Conservation (phyloP, 1,140 invertebrate genomes). For the Papilio aristodemus region DNA sequence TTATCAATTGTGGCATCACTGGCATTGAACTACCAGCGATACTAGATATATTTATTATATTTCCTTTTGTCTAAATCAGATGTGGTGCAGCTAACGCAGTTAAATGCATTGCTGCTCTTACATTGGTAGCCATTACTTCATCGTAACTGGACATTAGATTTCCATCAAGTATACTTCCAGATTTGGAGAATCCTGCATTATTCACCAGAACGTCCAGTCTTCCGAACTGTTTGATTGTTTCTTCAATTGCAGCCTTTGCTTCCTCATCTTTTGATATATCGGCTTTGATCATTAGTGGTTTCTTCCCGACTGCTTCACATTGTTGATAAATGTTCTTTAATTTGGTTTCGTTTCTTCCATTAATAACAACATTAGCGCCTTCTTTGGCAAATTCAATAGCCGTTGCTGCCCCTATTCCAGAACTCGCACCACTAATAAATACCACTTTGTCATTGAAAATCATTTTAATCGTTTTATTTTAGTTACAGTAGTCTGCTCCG, state of each 20-base stretch:
- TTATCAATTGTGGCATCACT: no score
- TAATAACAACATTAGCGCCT: background rate
- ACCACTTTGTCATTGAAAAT: background rate
- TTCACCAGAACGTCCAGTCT: constrained; percentile 1
- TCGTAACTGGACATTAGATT: background rate
- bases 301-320: background rate
- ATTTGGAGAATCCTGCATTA: background rate
- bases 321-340: background rate
- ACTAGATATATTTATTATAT: constrained; percentile 5
- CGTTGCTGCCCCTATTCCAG: background rate
- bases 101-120: background rate
- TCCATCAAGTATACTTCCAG: background rate
- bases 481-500: background rate
- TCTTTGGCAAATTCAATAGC: background rate
- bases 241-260: background rate
- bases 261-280: constrained; percentile 8
- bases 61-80: background rate
- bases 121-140: background rate
- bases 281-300: background rate
- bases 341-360: background rate
- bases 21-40: background rate
- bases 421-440: background rate
- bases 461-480: background rate
- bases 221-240: background rate
- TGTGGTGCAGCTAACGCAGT: constrained; percentile 5